Evolutionary conservation across 2,888 invertebrate species (phyloP), one percentile per base, ranked within the genome.

Genomic region (Rhogogaster chlorosoma): DNA sequence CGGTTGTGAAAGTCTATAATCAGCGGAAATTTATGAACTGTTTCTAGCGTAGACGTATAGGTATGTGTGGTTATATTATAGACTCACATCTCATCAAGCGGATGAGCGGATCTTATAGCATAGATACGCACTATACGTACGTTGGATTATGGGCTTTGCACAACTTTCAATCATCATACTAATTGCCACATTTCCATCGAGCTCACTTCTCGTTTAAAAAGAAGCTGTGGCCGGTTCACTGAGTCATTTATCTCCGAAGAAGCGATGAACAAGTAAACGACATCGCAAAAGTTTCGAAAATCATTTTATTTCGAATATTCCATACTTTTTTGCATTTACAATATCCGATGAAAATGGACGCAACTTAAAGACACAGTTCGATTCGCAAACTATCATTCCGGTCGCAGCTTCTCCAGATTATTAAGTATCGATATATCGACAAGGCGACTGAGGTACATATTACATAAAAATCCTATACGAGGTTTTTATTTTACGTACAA

Each of bases 1-100:
- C 71, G 71, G 5, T 42, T 73, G 71, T 73, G 71, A 73, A 73
- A 73, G 71, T 73, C 42, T 42, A 22, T 38, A 73, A 73, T 73
- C 71, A 73, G 42, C 42, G 42, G 71, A 73, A 42, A 67, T 26
- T 15, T 67, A 67, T 67, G 32, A 32, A 26, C 67, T 67, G 32
- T 26, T 67, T 32, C 67, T 18, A 67, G 67, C 22, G 22, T 67
- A 67, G 26, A 45, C 45, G 32, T 67, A 67, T 67, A 67, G 15
- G 32, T 32, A 12, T 29, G 67, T 32, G 67, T 32, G 7, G 67
- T 26, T 29, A 67, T 32, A 26, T 67, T 67, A 67, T 67, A 26
- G 61, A 22, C 26, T 12, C 18, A 32, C 67, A 67, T 67, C 67
- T 32, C 67, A 15, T 67, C 29, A 29, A 67, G 32, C 67, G 29